A percentile compares a stretch with the other conserved stretches of the same genome.
These are phyloP conservation scores for Oligia strigilis DNA, from an alignment of 2,888 invertebrate species.

Conservation along the genomic window DNA sequence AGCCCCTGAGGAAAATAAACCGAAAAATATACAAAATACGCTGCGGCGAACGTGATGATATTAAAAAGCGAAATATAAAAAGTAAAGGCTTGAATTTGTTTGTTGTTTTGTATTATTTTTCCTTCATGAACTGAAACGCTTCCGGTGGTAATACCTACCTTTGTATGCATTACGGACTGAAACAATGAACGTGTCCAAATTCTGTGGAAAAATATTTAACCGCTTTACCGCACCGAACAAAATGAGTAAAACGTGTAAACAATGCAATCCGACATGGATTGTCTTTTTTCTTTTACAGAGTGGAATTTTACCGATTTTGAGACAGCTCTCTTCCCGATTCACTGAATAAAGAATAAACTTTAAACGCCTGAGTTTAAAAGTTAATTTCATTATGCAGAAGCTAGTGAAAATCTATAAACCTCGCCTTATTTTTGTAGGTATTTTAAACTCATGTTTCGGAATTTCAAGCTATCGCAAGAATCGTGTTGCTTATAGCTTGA, in stretches of 20 bases:
- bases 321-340: neutral
- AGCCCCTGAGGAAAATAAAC: slow-evolving; percentile 26
- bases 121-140: slow-evolving; percentile 50
- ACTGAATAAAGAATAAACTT: neutral
- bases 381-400: neutral
- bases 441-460: neutral
- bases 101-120: slow-evolving; percentile 52
- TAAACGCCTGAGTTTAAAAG: neutral
- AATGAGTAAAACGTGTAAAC: slow-evolving; percentile 17
- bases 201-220: slow-evolving; percentile 40
- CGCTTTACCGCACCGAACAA: neutral
- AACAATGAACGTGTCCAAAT: slow-evolving; percentile 52
- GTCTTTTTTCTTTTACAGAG: neutral
- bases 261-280: slow-evolving; percentile 14
- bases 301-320: slow-evolving; percentile 5
- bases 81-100: slow-evolving; percentile 43
- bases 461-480: neutral
- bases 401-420: neutral
- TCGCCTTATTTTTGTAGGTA: neutral
- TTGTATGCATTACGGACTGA: slow-evolving; percentile 48
- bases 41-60: slow-evolving; percentile 57
- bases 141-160: slow-evolving; percentile 38
- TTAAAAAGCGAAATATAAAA: slow-evolving; percentile 61
- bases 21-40: slow-evolving; percentile 46
- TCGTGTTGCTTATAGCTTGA: neutral